Conservation (phyloP, 2,797 vertebrate genomes). For the Psittacula echo region DNA sequence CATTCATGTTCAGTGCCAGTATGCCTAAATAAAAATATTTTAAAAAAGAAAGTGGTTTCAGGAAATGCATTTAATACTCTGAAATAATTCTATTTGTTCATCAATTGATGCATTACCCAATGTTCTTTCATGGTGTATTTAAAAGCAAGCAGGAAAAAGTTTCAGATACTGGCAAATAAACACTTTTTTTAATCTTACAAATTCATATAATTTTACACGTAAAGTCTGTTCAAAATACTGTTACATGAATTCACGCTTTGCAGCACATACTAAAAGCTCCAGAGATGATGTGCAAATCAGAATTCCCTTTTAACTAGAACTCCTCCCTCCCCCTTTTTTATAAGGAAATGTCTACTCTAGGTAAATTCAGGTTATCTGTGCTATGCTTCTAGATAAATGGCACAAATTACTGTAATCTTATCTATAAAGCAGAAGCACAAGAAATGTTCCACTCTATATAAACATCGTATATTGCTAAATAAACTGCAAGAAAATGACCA, state of each 20-base stretch:
- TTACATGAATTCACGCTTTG: not conserved
- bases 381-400: not conserved
- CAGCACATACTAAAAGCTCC: not conserved
- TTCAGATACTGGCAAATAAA: not conserved
- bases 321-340: not conserved
- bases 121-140: not conserved
- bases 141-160: not conserved
- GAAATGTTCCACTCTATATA: not conserved
- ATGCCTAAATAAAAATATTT: not conserved
- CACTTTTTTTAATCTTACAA: not conserved
- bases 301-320: not conserved
- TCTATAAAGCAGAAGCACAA: not conserved
- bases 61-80: not conserved
- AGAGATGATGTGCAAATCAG: not conserved
- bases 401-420: conserved; percentile 26
- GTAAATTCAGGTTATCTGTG: not conserved
- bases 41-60: not conserved
- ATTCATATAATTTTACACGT: not conserved
- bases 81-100: not conserved
- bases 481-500: not conserved
- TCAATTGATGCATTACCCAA: not conserved
- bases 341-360: fast-evolving
- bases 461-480: not conserved
- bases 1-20: not conserved
- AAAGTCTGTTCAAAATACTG: not conserved